phyloP scores from a whole-genome alignment of 2,888 invertebrate species.

The Xylota sylvarum region DNA sequence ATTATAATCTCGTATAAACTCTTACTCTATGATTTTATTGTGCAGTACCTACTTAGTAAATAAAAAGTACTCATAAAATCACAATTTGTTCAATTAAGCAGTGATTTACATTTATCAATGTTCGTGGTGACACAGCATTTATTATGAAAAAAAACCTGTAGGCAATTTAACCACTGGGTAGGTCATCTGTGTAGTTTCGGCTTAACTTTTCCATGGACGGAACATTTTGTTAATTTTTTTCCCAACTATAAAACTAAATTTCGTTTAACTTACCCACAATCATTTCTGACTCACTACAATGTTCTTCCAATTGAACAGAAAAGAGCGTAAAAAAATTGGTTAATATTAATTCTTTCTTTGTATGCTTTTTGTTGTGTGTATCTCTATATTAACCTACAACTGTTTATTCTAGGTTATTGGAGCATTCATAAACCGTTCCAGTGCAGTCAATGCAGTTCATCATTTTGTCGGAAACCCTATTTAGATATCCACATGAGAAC shows the following conservation, averaged over 20 bases:
- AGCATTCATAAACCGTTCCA: constrained; percentile 86
- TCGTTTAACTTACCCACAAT: background rate
- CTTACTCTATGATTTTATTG: too few species aligned
- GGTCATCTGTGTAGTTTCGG: too few species aligned
- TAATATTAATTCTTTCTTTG: constrained; percentile 57
- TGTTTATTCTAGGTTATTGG: constrained; percentile 81
- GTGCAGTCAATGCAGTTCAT: constrained; percentile 86
- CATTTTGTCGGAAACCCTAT: constrained; percentile 91
- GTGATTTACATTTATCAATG: too few species aligned
- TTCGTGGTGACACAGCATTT: too few species aligned
- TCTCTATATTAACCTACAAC: constrained; percentile 78
- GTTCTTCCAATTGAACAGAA: background rate
- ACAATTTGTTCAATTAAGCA: too few species aligned
- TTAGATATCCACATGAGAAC: constrained; percentile 93
- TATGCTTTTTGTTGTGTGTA: constrained; percentile 53
- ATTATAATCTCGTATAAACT: too few species aligned
- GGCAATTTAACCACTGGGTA: too few species aligned
- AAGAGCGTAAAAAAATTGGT: constrained; percentile 32
- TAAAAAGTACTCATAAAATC: too few species aligned
- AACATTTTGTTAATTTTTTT: background rate
- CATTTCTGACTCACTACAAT: background rate
- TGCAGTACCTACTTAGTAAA: too few species aligned
- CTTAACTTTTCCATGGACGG: too few species aligned
- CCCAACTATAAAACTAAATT: background rate
- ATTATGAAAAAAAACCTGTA: too few species aligned